Evolutionary conservation across 2,888 invertebrate genomes (phyloP).

Genomic region (Diarsia dahlii): DNA sequence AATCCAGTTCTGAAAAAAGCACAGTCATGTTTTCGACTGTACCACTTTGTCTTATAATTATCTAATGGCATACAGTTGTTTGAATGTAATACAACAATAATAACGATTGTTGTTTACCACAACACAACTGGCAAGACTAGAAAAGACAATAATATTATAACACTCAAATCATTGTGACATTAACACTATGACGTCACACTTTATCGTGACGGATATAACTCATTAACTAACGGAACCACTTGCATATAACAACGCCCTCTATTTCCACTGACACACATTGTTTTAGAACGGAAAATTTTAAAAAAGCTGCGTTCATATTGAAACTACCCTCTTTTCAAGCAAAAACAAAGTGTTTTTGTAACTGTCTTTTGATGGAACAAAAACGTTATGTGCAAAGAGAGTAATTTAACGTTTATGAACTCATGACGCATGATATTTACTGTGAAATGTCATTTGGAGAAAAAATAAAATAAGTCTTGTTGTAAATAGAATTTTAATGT

Average conservation of each 20-base stretch:
- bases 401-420: no score
- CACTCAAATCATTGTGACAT: not conserved
- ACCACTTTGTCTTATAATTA: not conserved
- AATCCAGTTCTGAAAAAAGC: not conserved
- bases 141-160: conserved; percentile 3
- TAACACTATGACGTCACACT: conserved; percentile 45
- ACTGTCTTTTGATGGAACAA: conserved; percentile 9
- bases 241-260: conserved; percentile 40
- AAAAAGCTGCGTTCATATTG: conserved; percentile 12
- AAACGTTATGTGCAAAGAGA: not conserved
- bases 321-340: conserved; percentile 9
- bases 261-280: conserved; percentile 57
- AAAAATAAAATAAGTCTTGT: not conserved
- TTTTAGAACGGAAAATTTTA: conserved; percentile 38
- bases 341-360: not conserved
- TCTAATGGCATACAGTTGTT: not conserved
- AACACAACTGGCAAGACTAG: not conserved
- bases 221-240: conserved; percentile 61
- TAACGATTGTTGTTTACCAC: not conserved
- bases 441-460: conserved; percentile 9
- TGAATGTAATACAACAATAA: not conserved
- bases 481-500: no score
- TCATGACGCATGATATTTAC: not conserved
- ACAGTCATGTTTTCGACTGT: not conserved
- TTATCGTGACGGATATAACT: conserved; percentile 59